These are phyloP conservation scores for human DNA, from an alignment of 2,113 vertebrate genomes.

Conservation along the genomic window DNA sequence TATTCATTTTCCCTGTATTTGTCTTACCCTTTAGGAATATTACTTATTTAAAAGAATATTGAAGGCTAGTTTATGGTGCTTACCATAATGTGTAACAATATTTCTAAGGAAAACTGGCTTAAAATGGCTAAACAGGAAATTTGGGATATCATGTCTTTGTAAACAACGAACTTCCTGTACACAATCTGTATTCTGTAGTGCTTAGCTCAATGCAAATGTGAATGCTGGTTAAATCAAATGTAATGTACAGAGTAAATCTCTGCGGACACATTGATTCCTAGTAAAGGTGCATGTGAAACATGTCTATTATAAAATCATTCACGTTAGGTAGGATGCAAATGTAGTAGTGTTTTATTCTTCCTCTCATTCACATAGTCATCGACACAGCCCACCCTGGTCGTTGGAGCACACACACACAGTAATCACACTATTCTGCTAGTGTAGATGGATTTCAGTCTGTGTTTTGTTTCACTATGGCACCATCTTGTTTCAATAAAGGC, in stretches of 20 bases:
- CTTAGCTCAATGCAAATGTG: neutral
- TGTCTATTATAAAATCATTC: neutral
- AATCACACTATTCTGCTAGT: neutral
- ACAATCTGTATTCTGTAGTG: neutral
- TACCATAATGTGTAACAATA: neutral
- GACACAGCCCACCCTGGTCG: neutral
- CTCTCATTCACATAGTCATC: neutral
- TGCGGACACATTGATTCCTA: neutral
- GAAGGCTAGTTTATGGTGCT: neutral
- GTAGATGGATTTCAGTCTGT: slow-evolving; percentile 54
- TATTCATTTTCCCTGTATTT: slow-evolving; percentile 18
- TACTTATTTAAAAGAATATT: slow-evolving; percentile 24
- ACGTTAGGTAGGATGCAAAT: neutral
- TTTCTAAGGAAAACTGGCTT: slow-evolving; percentile 37
- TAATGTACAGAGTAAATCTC: slow-evolving; percentile 39
- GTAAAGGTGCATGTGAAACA: neutral
- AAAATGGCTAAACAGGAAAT: slow-evolving; percentile 17
- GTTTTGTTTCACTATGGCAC: slow-evolving; percentile 61
- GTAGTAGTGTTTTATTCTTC: neutral
- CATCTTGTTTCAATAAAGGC: slow-evolving; percentile 64
- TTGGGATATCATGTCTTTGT: neutral
- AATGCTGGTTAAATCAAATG: neutral
- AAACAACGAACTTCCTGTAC: slow-evolving; percentile 23
- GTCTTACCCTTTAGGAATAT: neutral
- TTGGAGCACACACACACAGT: neutral